Evolutionary conservation across 2,797 vertebrate species (phyloP), one percentile per base, ranked within the genome.

Genomic region (Hyperoplus immaculatus): DNA sequence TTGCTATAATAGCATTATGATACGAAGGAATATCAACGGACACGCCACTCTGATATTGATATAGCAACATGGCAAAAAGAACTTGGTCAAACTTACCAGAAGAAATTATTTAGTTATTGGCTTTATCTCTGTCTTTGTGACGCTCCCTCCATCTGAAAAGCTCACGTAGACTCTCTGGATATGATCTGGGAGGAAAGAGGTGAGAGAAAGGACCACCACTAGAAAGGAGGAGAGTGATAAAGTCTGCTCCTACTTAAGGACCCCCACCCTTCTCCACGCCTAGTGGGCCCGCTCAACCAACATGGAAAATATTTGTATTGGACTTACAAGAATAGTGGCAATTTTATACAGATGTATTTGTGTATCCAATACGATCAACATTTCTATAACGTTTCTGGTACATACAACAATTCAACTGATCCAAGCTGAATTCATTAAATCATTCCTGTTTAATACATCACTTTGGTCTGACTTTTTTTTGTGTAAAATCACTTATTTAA

Each of bases 201-300:
- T 86, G 86, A 85, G 82, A 87, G 87, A 88, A 89, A 90, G 88
- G 86, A 91, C 80, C 75, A 80, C 82, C 72, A 88, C 89, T 92
- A 91, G 86, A 91, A 90, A 92, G 89, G 82, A 92, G 88, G 85
- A 85, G 86, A 90, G 91, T 85, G 84, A 91, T 90, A 84, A 92
- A 90, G 87, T 90, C 81, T 60, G 83, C 90, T 88, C 78, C 86
- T 93, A 93, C 92, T 94, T 93, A 94, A 93, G 88, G 83, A 84
- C 86, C 88, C 88, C 59, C 45, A 54, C 29, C 50, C 68, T 77
- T 84, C 84, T 87, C 88, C 90, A 89, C 87, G 86, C 88, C 90
- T 83, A 78, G 80, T 88, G 82, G 82, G 90, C 86, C 84, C 84
- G 85, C 88, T 83, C 62, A 75, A 87, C 89, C 91, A 89, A 87